Evolutionary conservation across 2,888 invertebrate genomes (phyloP).

Genomic region (Cryptophagus acutangulus): DNA sequence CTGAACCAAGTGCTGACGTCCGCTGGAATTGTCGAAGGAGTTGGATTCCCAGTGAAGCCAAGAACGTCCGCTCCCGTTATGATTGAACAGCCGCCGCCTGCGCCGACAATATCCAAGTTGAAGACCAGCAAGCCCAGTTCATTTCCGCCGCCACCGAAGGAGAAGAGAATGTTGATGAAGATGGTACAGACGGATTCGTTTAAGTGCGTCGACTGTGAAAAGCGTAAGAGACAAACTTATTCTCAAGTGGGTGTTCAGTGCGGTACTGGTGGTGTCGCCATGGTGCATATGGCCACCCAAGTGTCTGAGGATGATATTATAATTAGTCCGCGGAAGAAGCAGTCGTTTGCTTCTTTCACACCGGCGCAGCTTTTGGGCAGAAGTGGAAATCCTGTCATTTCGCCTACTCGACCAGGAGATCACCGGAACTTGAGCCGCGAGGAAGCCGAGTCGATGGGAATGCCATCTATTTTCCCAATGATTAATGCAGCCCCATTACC

Average conservation of each 20-base stretch:
- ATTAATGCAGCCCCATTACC: no score
- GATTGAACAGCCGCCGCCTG: no score
- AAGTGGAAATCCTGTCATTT: no score
- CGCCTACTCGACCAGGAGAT: no score
- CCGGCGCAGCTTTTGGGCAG: constrained; percentile 43
- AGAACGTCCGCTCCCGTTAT: background rate
- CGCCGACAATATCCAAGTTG: constrained; percentile 17
- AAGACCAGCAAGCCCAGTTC: constrained; percentile 18
- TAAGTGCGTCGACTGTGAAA: constrained; percentile 37
- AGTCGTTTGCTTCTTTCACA: constrained; percentile 44
- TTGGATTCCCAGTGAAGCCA: no score
- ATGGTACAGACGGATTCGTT: constrained; percentile 35
- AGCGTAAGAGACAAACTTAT: constrained; percentile 32
- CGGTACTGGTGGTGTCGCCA: constrained; percentile 19
- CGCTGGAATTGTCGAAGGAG: background rate
- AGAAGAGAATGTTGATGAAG: constrained; percentile 19
- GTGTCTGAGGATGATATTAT: constrained; percentile 41
- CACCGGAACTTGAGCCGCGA: no score
- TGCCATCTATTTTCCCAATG: no score
- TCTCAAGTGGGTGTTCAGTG: constrained; percentile 31
- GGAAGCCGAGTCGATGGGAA: no score
- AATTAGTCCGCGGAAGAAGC: constrained; percentile 35
- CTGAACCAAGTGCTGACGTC: constrained; percentile 11
- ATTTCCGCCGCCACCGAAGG: constrained; percentile 10
- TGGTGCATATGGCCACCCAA: constrained; percentile 40